Percentiles rank a stretch among this genome's conserved stretches.
Evolutionary conservation across 2,888 invertebrate species (phyloP).

Genomic region (Corythucha ciliata): DNA sequence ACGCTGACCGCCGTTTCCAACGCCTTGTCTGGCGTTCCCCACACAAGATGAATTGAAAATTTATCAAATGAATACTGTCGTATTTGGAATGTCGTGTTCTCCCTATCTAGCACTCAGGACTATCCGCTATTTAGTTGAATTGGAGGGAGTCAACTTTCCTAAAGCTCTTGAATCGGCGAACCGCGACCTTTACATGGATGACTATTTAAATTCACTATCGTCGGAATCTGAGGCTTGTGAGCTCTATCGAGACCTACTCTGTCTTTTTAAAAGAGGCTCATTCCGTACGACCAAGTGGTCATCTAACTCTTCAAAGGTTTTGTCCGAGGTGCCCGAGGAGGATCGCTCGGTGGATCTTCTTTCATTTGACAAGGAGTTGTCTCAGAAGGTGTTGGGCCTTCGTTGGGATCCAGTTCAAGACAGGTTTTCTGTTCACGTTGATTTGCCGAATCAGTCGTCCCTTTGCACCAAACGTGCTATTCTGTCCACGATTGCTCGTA

Average conservation of each 20-base stretch:
- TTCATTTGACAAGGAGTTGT: not conserved
- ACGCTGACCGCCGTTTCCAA: not conserved
- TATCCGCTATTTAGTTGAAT: not conserved
- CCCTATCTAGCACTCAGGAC: constrained; percentile 10
- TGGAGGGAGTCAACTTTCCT: not conserved
- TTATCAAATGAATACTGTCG: not conserved
- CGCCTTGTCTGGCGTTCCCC: not conserved
- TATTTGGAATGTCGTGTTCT: constrained; percentile 1
- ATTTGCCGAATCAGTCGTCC: too few species aligned
- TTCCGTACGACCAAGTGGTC: constrained; percentile 20
- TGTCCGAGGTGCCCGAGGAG: not conserved
- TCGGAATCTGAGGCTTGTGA: constrained; percentile 7
- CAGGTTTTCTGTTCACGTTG: too few species aligned
- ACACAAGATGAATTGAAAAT: not conserved
- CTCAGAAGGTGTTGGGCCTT: not conserved
- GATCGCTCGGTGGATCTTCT: too few species aligned
- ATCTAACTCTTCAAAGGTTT: not conserved
- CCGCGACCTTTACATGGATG: constrained; percentile 15
- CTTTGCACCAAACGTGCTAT: constrained; percentile 5
- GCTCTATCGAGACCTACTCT: constrained; percentile 4
- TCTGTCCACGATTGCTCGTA: not conserved
- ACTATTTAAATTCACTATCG: constrained; percentile 6
- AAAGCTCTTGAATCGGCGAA: not conserved
- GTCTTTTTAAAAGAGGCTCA: constrained; percentile 10
- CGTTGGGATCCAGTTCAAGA: not conserved